These are phyloP conservation scores for Apogon talboti DNA, from an alignment of 2,797 vertebrate species.

Conservation along the genomic window DNA sequence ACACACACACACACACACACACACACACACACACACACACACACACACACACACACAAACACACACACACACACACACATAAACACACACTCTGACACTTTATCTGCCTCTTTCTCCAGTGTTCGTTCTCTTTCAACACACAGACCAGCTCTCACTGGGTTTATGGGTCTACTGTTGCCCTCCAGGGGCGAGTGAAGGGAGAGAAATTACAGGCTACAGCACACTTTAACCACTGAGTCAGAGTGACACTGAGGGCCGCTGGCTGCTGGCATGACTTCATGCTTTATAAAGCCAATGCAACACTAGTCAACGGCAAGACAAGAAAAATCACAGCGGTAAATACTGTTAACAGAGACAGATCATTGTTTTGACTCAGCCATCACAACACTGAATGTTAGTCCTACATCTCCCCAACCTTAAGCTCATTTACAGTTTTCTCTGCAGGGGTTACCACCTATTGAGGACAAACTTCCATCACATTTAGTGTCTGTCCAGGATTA, in stretches of 20 bases:
- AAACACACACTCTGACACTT: neutral
- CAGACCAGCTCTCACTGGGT: slow-evolving; percentile 40
- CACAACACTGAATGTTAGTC: neutral
- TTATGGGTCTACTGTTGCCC: slow-evolving; percentile 62
- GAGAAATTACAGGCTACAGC: slow-evolving; percentile 54
- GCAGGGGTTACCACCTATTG: no score
- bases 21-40: slow-evolving; percentile 9
- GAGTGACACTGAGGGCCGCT: slow-evolving; percentile 54
- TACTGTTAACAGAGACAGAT: neutral
- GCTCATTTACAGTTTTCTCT: no score
- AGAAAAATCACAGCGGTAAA: slow-evolving; percentile 1
- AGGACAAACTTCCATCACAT: no score
- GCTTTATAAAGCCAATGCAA: slow-evolving; percentile 17
- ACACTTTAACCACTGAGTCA: slow-evolving; percentile 61
- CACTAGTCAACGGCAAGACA: slow-evolving; percentile 20
- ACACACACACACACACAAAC: no score
- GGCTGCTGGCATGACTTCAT: slow-evolving; percentile 35
- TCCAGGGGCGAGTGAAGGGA: slow-evolving; percentile 57
- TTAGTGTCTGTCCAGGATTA: no score
- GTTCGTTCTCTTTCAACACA: slow-evolving; percentile 27
- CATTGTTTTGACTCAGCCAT: neutral
- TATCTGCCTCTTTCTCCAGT: slow-evolving; percentile 8
- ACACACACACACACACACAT: no score
- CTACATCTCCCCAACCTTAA: no score
- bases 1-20: slow-evolving; percentile 1